Percentiles rank a stretch among this genome's conserved stretches.
Conservation (phyloP, 2,797 vertebrate genomes). For the Spondyliosoma cantharus region DNA sequence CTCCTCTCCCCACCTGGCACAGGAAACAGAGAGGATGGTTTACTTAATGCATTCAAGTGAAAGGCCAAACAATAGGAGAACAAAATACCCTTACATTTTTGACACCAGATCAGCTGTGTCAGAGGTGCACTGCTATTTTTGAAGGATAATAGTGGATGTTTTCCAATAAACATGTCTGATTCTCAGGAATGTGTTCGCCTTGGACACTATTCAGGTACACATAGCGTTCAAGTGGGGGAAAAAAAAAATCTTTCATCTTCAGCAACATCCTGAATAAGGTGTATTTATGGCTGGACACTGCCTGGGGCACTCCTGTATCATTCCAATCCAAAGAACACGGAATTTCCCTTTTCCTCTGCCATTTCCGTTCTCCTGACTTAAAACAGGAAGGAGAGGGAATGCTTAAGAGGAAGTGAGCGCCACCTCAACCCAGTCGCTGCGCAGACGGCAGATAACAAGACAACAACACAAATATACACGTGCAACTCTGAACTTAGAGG, state of each 20-base stretch:
- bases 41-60: conserved; percentile 17
- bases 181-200: conserved; percentile 41
- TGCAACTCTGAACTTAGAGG: conserved; percentile 29
- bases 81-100: conserved; percentile 14
- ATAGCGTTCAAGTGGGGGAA: conserved; percentile 17
- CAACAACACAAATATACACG: conserved; percentile 30
- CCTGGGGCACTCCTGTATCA: conserved; percentile 49
- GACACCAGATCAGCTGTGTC: conserved; percentile 7
- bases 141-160: conserved; percentile 3
- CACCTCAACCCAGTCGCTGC: conserved; percentile 34
- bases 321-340: conserved; percentile 51
- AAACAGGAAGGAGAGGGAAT: conserved; percentile 69
- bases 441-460: conserved; percentile 27
- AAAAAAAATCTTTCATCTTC: conserved; percentile 55
- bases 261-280: conserved; percentile 73
- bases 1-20: conserved; percentile 94
- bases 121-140: conserved; percentile 35
- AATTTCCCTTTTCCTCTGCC: conserved; percentile 64
- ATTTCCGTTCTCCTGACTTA: conserved; percentile 47
- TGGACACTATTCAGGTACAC: conserved; percentile 1
- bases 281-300: conserved; percentile 58
- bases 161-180: conserved; percentile 22
- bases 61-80: conserved; percentile 10
- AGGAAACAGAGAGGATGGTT: conserved; percentile 43
- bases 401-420: conserved; percentile 65